These are phyloP conservation scores for Pagrus major DNA, from an alignment of 2,113 vertebrate genomes.

Conservation along the genomic window DNA sequence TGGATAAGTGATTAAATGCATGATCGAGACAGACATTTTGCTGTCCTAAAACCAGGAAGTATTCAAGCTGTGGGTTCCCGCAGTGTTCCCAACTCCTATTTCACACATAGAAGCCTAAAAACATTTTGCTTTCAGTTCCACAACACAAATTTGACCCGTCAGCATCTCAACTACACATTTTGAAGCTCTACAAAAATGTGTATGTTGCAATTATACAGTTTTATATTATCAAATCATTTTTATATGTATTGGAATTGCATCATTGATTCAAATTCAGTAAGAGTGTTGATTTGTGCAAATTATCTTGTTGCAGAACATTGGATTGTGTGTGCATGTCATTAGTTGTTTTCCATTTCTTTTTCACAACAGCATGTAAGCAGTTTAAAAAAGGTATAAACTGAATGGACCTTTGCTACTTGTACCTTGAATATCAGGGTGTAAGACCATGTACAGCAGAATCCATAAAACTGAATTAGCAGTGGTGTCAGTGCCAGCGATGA, in stretches of 20 bases:
- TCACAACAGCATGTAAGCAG: neutral
- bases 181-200: neutral
- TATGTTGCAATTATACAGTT: neutral
- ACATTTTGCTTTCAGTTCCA: neutral
- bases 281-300: neutral
- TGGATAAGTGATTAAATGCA: constrained; percentile 23
- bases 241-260: neutral
- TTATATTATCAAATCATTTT: neutral
- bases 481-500: constrained; percentile 96
- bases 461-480: constrained; percentile 96
- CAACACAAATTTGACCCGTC: neutral
- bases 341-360: neutral
- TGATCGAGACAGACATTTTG: neutral
- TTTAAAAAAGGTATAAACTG: neutral
- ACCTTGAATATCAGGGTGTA: constrained; percentile 93
- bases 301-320: neutral
- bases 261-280: neutral
- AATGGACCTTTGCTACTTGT: constrained; percentile 20
- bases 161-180: neutral
- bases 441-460: constrained; percentile 94
- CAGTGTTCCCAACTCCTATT: constrained; percentile 7
- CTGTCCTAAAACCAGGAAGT: constrained; percentile 1
- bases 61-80: accelerated
- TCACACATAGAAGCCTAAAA: neutral
- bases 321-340: neutral